Base-by-base conservation (phyloP, 2,888 invertebrate species). In the Tetragnatha montana region DNA sequence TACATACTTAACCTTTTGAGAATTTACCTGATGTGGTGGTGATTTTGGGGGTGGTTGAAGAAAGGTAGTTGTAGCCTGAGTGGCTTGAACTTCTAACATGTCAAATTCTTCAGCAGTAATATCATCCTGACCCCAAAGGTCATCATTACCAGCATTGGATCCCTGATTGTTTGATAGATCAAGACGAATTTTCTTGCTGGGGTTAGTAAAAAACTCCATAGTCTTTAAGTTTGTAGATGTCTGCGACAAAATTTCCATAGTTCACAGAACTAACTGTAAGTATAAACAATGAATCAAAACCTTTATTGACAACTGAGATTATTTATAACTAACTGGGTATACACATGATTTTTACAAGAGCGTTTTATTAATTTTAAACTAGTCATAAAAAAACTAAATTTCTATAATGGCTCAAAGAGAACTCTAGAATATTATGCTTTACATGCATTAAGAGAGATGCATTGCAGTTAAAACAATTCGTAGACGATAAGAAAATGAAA, bases 71-170 rank as follows among this genome's bases (percentile, higher is more conserved):
- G 80, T 10, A n/a, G 60, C 51, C 68, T 90, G 90, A 10, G 91
- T 88, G 2, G 88, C 91, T 79, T 91, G 91, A 73, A 70, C 60
- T 84, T 91, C 85, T 19, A 91, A 80, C 79, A 88, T 81, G 69
- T 91, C 91, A 85, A 91, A 91, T 79, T 91, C 88, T 73, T 91
- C 91, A 79, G 91, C 91, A 21, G 91, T 91, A 6, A 91, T 51
- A 74, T 91, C 91, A 51, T 88, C 91, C 47, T 70, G 76, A 69
- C 87, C 87, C 91, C 91, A 91, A 12, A 88, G 47, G n/a, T 91
- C 91, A 81, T 91, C 90, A 75, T 84, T 87, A 8, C n/a, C 82
- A 83, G 51, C n/a, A 68, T 73, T 79, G 2, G 21, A 47, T 35
- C 73, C 82, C 49, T 51, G 22, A 60, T 79, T 85, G 50, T 87